Base-by-base conservation (phyloP, 2,797 vertebrate genomes). In the Nannoperca obscura region DNA sequence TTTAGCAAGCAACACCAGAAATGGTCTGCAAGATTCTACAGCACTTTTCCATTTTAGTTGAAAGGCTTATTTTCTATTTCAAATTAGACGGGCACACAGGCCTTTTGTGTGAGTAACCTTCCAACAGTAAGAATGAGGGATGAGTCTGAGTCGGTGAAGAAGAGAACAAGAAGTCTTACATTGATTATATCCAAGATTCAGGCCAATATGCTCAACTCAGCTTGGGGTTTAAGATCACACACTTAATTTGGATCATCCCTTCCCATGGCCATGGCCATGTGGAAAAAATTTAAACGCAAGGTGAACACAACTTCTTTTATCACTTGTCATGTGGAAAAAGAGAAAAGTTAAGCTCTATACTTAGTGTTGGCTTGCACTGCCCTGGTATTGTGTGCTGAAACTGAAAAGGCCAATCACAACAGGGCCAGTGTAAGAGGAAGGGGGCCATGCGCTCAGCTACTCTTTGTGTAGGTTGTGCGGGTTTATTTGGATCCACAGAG, bases 41-140 rank as follows among this genome's bases (percentile, higher is more conserved):
- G 62, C 27, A 58, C 44, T 46, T 71, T 44, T 72, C 40, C 1
- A 6, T 57, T 71, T 74, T 20, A 8, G 14, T 67, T 46, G 24
- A 67, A 70, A 54, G 24, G 46, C 22, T 55, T 71, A 58, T 66
- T 71, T 61, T 54, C 46, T 63, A 4, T 50, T 71, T 58, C 58
- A 36, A 49, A 6, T 38, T 22, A 70, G 36, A 60, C 50, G 20
- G 12, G 4, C 27, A 44, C n/a, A 19, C 40, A 0, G 17, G 36
- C 10, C 13, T 36, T 50, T 59, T 47, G 9, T 55, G 10, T 22
- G 12, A 17, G 20, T 22, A 17, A 22, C 13, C 17, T 47, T 46
- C n/a, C 5, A 47, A 27, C n/a, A 13, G 7, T 20, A n/a, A 27
- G 69, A n/a, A 40, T 34, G 34, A 9, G 22, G 57, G 11, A 66